These are phyloP conservation scores for Lagria hirta DNA, from an alignment of 2,888 invertebrate genomes.

Conservation along the genomic window DNA sequence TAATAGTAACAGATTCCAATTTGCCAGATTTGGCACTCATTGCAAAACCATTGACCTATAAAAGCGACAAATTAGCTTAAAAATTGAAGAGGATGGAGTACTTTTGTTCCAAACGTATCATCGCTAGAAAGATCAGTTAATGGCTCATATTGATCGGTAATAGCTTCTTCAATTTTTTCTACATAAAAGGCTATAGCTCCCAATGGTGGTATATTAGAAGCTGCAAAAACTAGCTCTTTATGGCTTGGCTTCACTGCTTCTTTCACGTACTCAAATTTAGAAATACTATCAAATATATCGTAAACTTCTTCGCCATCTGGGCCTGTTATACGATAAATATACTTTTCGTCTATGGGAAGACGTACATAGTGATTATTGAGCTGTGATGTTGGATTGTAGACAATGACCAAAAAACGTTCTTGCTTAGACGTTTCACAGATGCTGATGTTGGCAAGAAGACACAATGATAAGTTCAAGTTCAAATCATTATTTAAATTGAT, in stretches of 20 bases:
- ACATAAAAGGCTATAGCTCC: conserved; percentile 69
- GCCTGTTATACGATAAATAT: conserved; percentile 62
- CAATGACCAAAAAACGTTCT: conserved; percentile 64
- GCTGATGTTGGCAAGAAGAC: conserved; percentile 73
- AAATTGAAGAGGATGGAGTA: background rate
- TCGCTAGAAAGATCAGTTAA: conserved; percentile 1
- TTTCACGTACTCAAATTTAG: conserved; percentile 3
- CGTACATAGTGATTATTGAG: conserved; percentile 60
- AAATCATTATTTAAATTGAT: conserved; percentile 9
- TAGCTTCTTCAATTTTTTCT: conserved; percentile 36
- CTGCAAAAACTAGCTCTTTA: conserved; percentile 72
- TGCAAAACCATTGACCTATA: conserved; percentile 26
- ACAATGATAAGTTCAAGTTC: conserved; percentile 54
- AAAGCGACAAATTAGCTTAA: background rate
- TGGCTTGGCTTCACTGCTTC: conserved; percentile 22
- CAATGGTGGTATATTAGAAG: conserved; percentile 64
- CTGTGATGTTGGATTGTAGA: conserved; percentile 80
- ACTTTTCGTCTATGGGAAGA: conserved; percentile 62
- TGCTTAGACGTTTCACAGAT: conserved; percentile 63
- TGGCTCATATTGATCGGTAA: background rate
- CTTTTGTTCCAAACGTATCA: conserved; percentile 8
- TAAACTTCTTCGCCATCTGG: conserved; percentile 55
- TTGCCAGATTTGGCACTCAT: conserved; percentile 15
- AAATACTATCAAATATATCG: conserved; percentile 25
- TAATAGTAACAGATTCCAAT: conserved; percentile 15